These are phyloP conservation scores for Garrulus glandarius DNA, from an alignment of 2,797 vertebrate genomes.

Conservation along the genomic window DNA sequence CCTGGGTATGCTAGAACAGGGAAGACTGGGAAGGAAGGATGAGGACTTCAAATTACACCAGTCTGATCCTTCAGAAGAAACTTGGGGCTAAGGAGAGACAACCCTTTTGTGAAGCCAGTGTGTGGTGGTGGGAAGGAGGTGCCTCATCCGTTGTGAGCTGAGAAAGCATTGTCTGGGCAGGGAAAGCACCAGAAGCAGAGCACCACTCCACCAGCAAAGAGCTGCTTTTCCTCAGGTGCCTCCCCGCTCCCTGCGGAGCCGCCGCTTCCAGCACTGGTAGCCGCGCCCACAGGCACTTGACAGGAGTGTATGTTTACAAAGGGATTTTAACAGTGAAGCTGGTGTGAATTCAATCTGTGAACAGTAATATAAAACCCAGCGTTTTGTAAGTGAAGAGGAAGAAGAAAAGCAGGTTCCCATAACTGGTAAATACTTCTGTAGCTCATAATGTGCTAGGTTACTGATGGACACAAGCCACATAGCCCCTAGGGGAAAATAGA, in stretches of 20 bases:
- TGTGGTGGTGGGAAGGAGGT: not conserved
- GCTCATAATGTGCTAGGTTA: slow-evolving; percentile 15
- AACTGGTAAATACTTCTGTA: not conserved
- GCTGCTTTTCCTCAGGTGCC: not conserved
- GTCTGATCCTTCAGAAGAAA: not conserved
- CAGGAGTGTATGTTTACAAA: not conserved
- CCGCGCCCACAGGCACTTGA: not conserved
- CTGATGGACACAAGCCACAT: not conserved
- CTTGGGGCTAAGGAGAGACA: not conserved
- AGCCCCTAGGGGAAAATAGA: slow-evolving; percentile 1
- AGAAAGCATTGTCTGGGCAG: not conserved
- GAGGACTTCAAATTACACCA: not conserved
- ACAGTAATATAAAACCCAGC: not conserved
- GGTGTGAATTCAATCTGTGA: not conserved
- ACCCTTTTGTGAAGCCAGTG: not conserved
- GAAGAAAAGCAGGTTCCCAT: not conserved
- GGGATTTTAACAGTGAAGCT: not conserved
- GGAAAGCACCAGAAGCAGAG: not conserved
- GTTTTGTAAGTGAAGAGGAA: not conserved
- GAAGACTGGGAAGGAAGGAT: not conserved
- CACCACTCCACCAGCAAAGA: not conserved
- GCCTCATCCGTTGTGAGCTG: fast-evolving
- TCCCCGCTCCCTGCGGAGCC: not conserved
- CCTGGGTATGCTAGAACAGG: not conserved
- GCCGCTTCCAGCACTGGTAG: not conserved